phyloP scores from a whole-genome alignment of 2,113 vertebrate species.

The Anolis carolinensis region DNA sequence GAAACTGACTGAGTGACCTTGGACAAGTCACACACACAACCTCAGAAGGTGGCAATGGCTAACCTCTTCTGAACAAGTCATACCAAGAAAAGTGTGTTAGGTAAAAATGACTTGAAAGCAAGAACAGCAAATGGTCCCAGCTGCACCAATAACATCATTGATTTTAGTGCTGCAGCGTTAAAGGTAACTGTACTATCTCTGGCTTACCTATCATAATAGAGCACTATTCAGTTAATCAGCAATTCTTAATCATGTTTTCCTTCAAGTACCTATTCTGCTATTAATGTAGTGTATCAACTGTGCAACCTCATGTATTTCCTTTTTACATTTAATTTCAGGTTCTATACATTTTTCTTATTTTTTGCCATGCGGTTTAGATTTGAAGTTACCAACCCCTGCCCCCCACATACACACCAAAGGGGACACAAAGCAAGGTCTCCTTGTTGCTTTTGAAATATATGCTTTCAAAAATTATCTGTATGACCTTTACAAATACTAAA shows the following conservation, averaged over 20 bases:
- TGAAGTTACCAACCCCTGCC: slow-evolving; percentile 36
- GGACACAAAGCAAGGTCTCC: slow-evolving; percentile 51
- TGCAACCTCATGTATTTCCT: neutral
- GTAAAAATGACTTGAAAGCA: no score
- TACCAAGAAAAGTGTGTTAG: no score
- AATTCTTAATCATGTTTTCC: slow-evolving; percentile 29
- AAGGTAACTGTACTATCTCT: neutral
- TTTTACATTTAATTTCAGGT: slow-evolving; percentile 45
- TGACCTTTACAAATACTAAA: neutral
- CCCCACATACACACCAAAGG: slow-evolving; percentile 21
- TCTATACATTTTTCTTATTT: slow-evolving; percentile 48
- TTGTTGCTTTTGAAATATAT: slow-evolving; percentile 32
- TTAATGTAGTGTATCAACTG: neutral
- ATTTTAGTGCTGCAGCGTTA: neutral
- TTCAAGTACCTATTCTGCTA: slow-evolving; percentile 27
- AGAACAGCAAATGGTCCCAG: neutral
- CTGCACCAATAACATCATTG: neutral
- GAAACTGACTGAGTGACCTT: no score
- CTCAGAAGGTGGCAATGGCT: no score
- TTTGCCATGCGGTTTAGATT: slow-evolving; percentile 40
- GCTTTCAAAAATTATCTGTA: slow-evolving; percentile 1
- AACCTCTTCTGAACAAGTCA: no score
- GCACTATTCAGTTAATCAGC: neutral
- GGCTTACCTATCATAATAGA: slow-evolving; percentile 17
- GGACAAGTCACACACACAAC: no score